Conservation (phyloP, 2,797 vertebrate genomes). For the Cyclopterus lumpus region DNA sequence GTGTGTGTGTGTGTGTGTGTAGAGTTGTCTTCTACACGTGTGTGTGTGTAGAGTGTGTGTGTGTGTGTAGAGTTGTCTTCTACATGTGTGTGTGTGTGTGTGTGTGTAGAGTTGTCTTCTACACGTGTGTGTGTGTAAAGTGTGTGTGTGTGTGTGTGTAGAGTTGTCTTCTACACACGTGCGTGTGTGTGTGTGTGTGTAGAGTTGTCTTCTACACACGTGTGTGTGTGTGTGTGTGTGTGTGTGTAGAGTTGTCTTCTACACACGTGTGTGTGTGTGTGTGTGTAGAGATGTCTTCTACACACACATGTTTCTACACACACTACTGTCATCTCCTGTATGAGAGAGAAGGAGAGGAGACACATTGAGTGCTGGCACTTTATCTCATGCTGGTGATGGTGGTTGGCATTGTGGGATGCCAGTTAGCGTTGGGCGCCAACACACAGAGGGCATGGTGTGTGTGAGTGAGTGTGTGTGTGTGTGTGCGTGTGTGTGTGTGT, state of each 20-base stretch:
- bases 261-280: not conserved
- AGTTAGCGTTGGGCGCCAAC: conserved; percentile 57
- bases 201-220: not conserved
- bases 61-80: not conserved
- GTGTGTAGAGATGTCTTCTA: not conserved
- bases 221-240: no score
- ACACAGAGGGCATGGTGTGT: conserved; percentile 48
- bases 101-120: not conserved
- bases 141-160: not conserved
- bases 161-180: not conserved
- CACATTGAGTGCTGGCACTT: conserved; percentile 56
- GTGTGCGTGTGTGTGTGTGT: conserved; percentile 14
- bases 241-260: not conserved
- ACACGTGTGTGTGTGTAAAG: no score
- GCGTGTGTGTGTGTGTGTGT: not conserved
- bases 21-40: not conserved
- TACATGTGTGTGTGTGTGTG: not conserved
- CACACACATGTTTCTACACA: not conserved
- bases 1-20: not conserved
- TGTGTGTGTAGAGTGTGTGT: no score
- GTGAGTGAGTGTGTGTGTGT: conserved; percentile 38
- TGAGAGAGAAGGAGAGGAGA: conserved; percentile 8
- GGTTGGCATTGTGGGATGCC: conserved; percentile 57
- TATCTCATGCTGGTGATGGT: conserved; percentile 57
- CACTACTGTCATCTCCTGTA: not conserved